Percentiles rank a stretch among this genome's conserved stretches.
Evolutionary conservation across 2,888 invertebrate genomes (phyloP).

Genomic region (Hydroisotoma schaefferi): DNA sequence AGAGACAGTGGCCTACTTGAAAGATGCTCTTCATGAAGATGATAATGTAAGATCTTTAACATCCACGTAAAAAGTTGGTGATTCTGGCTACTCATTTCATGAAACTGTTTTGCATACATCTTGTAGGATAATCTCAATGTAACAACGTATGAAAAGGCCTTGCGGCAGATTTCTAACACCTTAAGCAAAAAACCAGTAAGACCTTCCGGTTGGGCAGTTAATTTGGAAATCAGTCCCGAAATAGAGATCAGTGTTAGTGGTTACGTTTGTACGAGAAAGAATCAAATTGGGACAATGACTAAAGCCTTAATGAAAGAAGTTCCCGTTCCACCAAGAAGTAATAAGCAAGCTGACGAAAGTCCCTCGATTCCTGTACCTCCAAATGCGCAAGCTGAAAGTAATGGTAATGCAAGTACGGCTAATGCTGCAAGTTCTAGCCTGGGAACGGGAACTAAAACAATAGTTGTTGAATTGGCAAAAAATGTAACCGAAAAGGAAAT

Average conservation of each 20-base stretch:
- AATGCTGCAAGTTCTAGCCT: neutral
- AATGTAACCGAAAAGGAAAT: slow-evolving; percentile 26
- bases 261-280: slow-evolving; percentile 36
- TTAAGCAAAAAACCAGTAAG: slow-evolving; percentile 19
- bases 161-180: slow-evolving; percentile 30
- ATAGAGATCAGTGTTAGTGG: slow-evolving; percentile 34
- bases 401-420: neutral
- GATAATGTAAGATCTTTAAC: too few relatives aligned
- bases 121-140: too few relatives aligned
- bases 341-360: neutral
- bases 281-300: slow-evolving; percentile 17
- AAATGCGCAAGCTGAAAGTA: neutral
- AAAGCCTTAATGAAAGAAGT: slow-evolving; percentile 1
- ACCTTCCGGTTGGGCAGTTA: slow-evolving; percentile 29
- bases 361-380: neutral
- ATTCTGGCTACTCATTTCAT: too few relatives aligned
- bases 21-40: too few relatives aligned
- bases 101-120: too few relatives aligned
- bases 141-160: slow-evolving; percentile 2
- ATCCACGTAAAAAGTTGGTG: too few relatives aligned
- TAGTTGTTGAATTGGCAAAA: slow-evolving; percentile 23
- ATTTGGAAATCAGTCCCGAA: slow-evolving; percentile 36
- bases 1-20: neutral
- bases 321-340: neutral
- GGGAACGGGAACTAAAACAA: slow-evolving; percentile 6